Conservation (phyloP, 2,797 vertebrate genomes). For the Champsocephalus gunnari region DNA sequence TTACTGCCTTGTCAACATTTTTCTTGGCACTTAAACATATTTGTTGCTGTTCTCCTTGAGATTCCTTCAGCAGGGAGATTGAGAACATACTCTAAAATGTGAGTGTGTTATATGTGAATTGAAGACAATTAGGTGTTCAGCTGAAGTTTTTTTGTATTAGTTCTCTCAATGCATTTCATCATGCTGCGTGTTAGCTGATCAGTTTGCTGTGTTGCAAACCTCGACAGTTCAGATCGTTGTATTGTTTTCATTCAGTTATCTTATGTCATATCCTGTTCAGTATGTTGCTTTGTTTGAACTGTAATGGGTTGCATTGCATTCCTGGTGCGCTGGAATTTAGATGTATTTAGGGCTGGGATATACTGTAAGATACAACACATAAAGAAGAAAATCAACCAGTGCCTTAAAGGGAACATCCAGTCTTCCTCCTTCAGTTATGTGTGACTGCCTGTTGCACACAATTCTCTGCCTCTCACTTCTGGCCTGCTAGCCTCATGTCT, state of each 20-base stretch:
- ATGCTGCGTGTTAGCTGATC: constrained; percentile 52
- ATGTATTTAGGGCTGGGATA: too few relatives aligned
- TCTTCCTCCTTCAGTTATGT: neutral
- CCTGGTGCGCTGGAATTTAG: too few relatives aligned
- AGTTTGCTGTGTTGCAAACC: constrained; percentile 32
- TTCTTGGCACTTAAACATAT: constrained; percentile 41
- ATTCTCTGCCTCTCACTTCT: constrained; percentile 12
- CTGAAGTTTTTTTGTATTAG: constrained; percentile 40
- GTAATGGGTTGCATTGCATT: too few relatives aligned
- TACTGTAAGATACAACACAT: neutral
- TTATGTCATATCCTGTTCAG: constrained; percentile 11
- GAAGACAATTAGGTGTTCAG: constrained; percentile 17
- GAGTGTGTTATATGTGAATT: constrained; percentile 28
- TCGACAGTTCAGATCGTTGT: constrained; percentile 14
- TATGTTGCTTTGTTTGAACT: too few relatives aligned
- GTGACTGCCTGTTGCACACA: constrained; percentile 11
- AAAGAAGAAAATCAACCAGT: neutral
- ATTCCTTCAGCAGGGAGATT: constrained; percentile 26
- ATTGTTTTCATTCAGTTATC: constrained; percentile 31
- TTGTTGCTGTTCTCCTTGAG: constrained; percentile 34
- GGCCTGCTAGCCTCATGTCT: constrained; percentile 27
- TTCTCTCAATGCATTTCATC: constrained; percentile 29
- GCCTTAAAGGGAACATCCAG: constrained; percentile 10
- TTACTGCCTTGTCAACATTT: constrained; percentile 54
- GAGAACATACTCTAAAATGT: constrained; percentile 32